These are phyloP conservation scores for Drosophila multiciliata DNA, from an alignment of 2,888 invertebrate genomes.

Conservation along the genomic window DNA sequence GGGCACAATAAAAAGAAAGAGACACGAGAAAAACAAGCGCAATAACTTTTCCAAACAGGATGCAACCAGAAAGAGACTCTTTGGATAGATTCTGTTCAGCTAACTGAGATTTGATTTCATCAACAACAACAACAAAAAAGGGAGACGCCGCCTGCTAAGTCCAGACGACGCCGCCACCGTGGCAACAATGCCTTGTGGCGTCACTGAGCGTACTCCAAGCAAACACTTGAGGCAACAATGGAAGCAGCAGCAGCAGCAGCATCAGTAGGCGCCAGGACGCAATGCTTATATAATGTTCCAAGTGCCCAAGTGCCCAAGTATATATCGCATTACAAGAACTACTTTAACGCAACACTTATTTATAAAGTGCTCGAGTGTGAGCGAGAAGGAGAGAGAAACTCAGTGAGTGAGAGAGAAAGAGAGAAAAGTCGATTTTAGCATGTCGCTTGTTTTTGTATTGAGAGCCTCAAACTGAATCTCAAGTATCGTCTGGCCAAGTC, in stretches of 20 bases:
- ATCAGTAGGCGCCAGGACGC: constrained; percentile 10
- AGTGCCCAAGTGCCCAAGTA: not conserved
- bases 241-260: constrained; percentile 9
- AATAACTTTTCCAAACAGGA: constrained; percentile 40
- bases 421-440: constrained; percentile 26
- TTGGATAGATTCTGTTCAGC: constrained; percentile 7
- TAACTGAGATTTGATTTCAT: constrained; percentile 49
- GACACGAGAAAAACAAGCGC: constrained; percentile 18
- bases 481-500: constrained; percentile 63
- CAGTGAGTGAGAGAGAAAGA: constrained; percentile 3
- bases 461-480: constrained; percentile 71
- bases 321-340: constrained; percentile 55
- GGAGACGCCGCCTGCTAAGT: constrained; percentile 40
- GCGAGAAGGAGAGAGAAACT: not conserved
- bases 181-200: constrained; percentile 36
- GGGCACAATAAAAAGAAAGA: constrained; percentile 57
- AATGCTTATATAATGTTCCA: constrained; percentile 30
- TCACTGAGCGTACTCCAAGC: constrained; percentile 32
- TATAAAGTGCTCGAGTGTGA: constrained; percentile 19
- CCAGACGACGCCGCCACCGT: constrained; percentile 44
- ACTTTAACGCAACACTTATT: constrained; percentile 48
- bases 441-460: constrained; percentile 50
- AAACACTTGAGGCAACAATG: constrained; percentile 47
- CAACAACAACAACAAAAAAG: constrained; percentile 16
- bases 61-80: constrained; percentile 29